Base-by-base conservation (phyloP, 2,113 vertebrate species). In the Peromyscus californicus region DNA sequence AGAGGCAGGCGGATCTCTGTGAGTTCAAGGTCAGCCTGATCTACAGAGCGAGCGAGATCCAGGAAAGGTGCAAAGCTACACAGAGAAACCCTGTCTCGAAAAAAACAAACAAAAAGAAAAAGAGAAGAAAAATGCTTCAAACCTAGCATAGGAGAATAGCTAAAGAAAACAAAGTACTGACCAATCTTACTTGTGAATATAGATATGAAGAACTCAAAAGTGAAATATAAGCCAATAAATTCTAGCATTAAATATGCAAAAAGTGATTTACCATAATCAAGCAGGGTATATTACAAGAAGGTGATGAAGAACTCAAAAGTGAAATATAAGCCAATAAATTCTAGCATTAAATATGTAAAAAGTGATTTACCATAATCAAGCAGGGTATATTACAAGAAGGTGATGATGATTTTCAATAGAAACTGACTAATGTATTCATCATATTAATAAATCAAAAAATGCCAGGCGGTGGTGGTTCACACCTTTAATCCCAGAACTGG, bases 151-250 rank as follows among this genome's bases (percentile, higher is more conserved):
- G 61, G 26, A 6, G 19, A 90, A 75, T 84, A 65, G 82, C 26
- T 57, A 85, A 74, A 90, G 33, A 61, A 89, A 90, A 69, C n/a
- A 76, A 93, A 93, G 16, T 51, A 97, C 17, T 96, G n/a, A 75
- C 57, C 83, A 85, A 92, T 1, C 51, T 94, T 91, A 82, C 83
- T 76, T 92, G 54, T 85, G 83, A 86, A 89, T 33, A 91, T 24
- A 94, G 74, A 89, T 33, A 93, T 29, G 86, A 93, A 94, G n/a
- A 67, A 89, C 78, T 95, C 24, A 4, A 93, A 95, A 93, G 78
- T 95, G 80, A 93, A 95, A 96, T 72, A 65, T 3, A 95, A 97
- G 82, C 63, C 94, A 96, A 92, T 80, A 21, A 90, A 95, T 74
- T n/a, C 31, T 24, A 92, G 13, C 61, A 96, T 88, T 90, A 87